These are phyloP conservation scores for Limanda limanda DNA, from an alignment of 2,113 vertebrate genomes.

Conservation along the genomic window DNA sequence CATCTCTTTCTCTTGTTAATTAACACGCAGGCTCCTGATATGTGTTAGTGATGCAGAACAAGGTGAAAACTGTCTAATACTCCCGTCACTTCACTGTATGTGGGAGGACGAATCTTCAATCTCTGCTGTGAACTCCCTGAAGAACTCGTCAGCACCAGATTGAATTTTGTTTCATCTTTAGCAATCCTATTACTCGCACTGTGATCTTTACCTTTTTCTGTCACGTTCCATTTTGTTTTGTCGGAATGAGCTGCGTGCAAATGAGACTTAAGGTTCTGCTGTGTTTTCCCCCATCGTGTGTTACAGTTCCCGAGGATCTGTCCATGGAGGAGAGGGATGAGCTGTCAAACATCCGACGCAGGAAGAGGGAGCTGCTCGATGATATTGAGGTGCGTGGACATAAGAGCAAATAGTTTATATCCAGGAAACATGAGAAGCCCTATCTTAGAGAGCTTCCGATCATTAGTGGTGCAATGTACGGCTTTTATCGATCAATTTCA, in stretches of 20 bases:
- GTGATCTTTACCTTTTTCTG: neutral
- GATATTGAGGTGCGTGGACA: slow-evolving; percentile 89
- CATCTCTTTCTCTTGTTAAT: slow-evolving; percentile 62
- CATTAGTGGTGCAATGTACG: too few species aligned
- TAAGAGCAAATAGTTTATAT: neutral
- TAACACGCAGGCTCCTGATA: slow-evolving; percentile 47
- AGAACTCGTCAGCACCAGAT: neutral
- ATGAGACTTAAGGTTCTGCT: slow-evolving; percentile 16
- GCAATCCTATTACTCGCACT: neutral
- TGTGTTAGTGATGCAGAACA: slow-evolving; percentile 34
- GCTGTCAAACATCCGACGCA: slow-evolving; percentile 93
- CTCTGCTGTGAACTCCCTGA: neutral
- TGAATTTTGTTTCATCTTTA: neutral
- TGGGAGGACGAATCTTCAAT: neutral
- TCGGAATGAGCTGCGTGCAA: neutral
- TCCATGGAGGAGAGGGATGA: slow-evolving; percentile 95
- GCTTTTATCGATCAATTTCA: too few species aligned
- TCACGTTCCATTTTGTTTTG: neutral
- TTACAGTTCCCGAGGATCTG: slow-evolving; percentile 94
- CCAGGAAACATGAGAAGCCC: neutral
- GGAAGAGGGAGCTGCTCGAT: slow-evolving; percentile 96
- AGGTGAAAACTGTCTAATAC: slow-evolving; percentile 17
- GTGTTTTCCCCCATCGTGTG: slow-evolving; percentile 44
- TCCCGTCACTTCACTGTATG: neutral
- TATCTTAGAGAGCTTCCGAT: too few species aligned